Evolutionary conservation across 2,797 vertebrate genomes (phyloP).

Genomic region (Phrynocephalus forsythii): DNA sequence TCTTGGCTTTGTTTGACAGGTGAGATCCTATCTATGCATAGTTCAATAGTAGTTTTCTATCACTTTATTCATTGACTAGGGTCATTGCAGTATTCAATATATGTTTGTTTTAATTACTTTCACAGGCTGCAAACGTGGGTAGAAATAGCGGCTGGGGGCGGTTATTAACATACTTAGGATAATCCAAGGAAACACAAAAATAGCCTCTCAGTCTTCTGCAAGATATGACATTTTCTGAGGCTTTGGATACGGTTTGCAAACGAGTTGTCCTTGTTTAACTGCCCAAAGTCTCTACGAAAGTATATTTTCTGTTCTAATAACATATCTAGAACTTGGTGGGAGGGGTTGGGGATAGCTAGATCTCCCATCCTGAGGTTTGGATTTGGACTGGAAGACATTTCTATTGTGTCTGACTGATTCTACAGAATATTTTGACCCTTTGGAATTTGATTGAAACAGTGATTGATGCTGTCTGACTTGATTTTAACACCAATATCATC

Average conservation of each 20-base stretch:
- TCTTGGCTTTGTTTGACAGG: conserved; percentile 97
- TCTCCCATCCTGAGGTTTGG: background rate
- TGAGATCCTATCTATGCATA: conserved; percentile 67
- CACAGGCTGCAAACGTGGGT: background rate
- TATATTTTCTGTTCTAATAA: background rate
- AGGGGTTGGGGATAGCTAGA: background rate
- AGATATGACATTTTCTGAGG: background rate
- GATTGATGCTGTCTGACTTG: conserved; percentile 17
- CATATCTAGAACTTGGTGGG: background rate
- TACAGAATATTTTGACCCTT: background rate
- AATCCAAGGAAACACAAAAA: background rate
- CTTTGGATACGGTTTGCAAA: background rate
- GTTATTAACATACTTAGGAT: background rate
- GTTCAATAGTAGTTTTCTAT: conserved; percentile 12
- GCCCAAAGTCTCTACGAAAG: background rate
- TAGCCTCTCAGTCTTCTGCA: background rate
- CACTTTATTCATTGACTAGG: background rate
- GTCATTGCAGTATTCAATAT: background rate
- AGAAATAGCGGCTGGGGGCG: background rate
- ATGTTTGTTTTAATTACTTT: background rate
- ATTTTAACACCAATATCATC: background rate
- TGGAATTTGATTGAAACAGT: conserved; percentile 26
- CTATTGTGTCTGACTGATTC: background rate
- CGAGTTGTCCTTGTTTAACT: background rate
- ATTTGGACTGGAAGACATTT: background rate